Conservation (phyloP, 1,140 invertebrate genomes). For the Leptinotarsa defecta region DNA sequence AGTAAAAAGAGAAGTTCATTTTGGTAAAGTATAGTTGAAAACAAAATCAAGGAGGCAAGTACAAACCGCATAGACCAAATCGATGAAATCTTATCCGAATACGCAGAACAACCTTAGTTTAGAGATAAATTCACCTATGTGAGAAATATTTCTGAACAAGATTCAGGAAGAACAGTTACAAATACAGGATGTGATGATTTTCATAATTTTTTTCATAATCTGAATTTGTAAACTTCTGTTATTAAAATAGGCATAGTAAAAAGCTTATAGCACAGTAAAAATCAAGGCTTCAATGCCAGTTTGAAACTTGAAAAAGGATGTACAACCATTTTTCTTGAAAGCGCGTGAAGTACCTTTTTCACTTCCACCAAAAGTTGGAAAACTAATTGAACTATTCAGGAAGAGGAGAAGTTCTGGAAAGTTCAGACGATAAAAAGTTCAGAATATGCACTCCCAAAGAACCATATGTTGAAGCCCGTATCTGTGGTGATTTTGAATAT, state of each 20-base stretch:
- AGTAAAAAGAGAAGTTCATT: neutral
- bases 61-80: no score
- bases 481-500: neutral
- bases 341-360: neutral
- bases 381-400: neutral
- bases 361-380: neutral
- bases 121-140: neutral
- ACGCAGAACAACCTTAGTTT: neutral
- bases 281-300: neutral
- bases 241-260: neutral
- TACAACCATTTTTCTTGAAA: neutral
- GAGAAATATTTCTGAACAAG: no score
- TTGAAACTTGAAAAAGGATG: neutral
- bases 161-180: no score
- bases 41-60: no score
- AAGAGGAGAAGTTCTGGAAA: neutral
- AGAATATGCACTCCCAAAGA: neutral
- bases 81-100: no score
- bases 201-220: neutral
- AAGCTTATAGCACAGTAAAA: neutral
- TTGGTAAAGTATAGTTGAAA: neutral
- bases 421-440: neutral
- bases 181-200: neutral
- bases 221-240: neutral
- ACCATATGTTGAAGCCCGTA: neutral